Percentiles rank a stretch among this genome's conserved stretches.
These are phyloP conservation scores for Drosophila borborema DNA, from an alignment of 2,888 invertebrate species.

Conservation along the genomic window DNA sequence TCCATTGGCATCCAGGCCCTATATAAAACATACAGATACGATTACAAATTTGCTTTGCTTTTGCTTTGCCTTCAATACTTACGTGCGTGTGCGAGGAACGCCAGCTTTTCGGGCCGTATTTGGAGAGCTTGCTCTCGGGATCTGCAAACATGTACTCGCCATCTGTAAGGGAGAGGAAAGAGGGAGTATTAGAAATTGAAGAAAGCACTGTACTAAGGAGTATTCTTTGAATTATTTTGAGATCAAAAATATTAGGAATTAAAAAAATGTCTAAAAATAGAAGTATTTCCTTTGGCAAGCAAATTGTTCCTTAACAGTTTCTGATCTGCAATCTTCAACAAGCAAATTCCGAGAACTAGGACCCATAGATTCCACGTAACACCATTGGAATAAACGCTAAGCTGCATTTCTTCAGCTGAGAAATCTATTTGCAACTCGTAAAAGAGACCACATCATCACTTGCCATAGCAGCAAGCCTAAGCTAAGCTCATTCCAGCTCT, in stretches of 20 bases:
- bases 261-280: too few species aligned
- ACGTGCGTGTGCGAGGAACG: conserved; percentile 96
- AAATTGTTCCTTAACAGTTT: too few species aligned
- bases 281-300: too few species aligned
- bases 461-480: background rate
- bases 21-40: conserved; percentile 53
- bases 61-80: conserved; percentile 84
- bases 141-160: conserved; percentile 98
- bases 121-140: conserved; percentile 97
- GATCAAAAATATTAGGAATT: too few species aligned
- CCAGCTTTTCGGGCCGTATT: conserved; percentile 98
- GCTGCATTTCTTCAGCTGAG: background rate
- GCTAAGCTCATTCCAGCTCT: too few species aligned
- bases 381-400: background rate
- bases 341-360: background rate
- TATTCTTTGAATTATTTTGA: background rate
- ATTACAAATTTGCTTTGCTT: background rate
- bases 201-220: too few species aligned
- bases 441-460: background rate
- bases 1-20: conserved; percentile 96
- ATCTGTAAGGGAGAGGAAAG: conserved; percentile 88
- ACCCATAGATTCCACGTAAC: background rate
- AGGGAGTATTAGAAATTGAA: background rate
- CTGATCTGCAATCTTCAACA: too few species aligned
- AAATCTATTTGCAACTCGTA: background rate